Percentiles rank a stretch among this genome's conserved stretches.
Conservation (phyloP, 2,797 vertebrate species). For the Corythornis leucogaster region DNA sequence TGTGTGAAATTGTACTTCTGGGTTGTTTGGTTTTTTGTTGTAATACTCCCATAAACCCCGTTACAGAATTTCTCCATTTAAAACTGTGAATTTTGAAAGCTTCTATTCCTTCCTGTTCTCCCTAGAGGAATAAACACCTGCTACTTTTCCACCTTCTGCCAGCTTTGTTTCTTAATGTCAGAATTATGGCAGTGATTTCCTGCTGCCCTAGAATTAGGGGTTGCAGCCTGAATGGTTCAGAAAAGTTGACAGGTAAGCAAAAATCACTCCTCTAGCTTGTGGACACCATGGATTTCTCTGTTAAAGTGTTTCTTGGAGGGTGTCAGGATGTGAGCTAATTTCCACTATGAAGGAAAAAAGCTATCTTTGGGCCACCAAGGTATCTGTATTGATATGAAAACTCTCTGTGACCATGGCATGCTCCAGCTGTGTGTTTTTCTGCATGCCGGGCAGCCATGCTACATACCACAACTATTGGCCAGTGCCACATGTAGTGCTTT, state of each 20-base stretch:
- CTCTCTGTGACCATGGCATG: fast-evolving
- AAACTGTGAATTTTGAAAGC: background rate
- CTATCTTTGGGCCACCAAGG: fast-evolving
- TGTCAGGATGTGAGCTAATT: background rate
- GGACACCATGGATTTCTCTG: background rate
- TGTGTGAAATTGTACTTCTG: background rate
- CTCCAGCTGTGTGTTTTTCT: background rate
- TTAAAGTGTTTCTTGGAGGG: background rate
- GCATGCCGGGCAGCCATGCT: fast-evolving
- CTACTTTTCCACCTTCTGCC: background rate
- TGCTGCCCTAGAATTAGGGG: background rate
- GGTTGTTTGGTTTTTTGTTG: background rate
- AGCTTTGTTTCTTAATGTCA: background rate
- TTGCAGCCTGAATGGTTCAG: background rate
- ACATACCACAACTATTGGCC: fast-evolving
- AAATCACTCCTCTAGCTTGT: background rate
- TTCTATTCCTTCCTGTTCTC: background rate
- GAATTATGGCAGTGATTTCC: background rate
- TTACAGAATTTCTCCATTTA: background rate
- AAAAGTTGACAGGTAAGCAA: background rate
- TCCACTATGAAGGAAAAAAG: background rate
- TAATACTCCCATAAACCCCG: background rate
- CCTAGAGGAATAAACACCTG: background rate
- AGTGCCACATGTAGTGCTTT: fast-evolving
- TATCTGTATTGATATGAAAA: background rate